Conservation (phyloP, 2,888 invertebrate genomes). For the Ptychoptera contaminata region DNA sequence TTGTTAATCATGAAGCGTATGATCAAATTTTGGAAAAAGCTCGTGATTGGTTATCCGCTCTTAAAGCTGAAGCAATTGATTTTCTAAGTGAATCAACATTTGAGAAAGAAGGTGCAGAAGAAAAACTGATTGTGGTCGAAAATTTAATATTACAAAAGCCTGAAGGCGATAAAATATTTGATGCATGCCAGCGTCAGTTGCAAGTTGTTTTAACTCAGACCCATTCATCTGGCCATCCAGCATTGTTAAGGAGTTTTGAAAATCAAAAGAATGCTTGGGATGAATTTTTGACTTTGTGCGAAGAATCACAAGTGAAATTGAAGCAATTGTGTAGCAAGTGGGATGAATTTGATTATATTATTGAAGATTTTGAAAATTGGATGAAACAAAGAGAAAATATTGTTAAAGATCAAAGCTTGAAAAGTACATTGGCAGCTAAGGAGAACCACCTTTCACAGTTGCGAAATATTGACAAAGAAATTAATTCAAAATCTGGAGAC, state of each 20-base stretch:
- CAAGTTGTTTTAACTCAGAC: constrained; percentile 61
- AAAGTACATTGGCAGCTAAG: constrained; percentile 73
- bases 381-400: constrained; percentile 69
- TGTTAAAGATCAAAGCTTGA: constrained; percentile 77
- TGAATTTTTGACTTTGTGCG: constrained; percentile 54
- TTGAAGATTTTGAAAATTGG: constrained; percentile 71
- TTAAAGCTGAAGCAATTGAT: constrained; percentile 62
- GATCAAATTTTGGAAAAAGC: constrained; percentile 68
- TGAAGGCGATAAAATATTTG: constrained; percentile 56
- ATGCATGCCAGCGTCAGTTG: constrained; percentile 52
- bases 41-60: constrained; percentile 64
- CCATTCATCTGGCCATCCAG: constrained; percentile 57
- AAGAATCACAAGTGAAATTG: constrained; percentile 52
- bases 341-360: constrained; percentile 61
- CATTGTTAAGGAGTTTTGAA: constrained; percentile 54
- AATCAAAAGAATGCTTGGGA: constrained; percentile 60
- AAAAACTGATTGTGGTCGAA: constrained; percentile 56
- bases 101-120: constrained; percentile 63
- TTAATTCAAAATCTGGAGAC: constrained; percentile 47
- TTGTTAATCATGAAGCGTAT: constrained; percentile 67
- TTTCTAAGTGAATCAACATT: constrained; percentile 63
- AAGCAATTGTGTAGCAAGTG: constrained; percentile 64
- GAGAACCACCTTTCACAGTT: constrained; percentile 61
- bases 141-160: constrained; percentile 56
- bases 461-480: constrained; percentile 51